Evolutionary conservation across 1,140 invertebrate genomes (phyloP).

Genomic region (Lineus longissimus): DNA sequence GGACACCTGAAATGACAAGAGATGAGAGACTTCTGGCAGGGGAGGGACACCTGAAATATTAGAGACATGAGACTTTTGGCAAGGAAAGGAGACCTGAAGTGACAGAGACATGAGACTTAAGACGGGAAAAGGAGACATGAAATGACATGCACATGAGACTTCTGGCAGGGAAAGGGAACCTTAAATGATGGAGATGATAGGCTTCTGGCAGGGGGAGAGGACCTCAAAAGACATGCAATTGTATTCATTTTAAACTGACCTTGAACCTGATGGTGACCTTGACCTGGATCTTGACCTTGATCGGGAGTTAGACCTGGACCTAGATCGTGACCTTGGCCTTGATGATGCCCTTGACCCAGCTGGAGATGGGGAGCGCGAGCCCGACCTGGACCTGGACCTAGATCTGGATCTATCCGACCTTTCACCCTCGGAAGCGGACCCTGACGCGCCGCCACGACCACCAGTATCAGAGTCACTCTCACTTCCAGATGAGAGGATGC

Average conservation of each 20-base stretch:
- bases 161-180: no score
- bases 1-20: no score
- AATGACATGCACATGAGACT: no score
- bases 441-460: conserved; percentile 32
- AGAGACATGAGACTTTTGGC: no score
- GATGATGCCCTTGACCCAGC: not conserved
- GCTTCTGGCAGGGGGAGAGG: no score
- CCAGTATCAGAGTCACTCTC: conserved; percentile 37
- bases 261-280: conserved; percentile 14
- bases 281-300: not conserved
- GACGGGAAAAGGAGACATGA: no score
- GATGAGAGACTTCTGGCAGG: no score
- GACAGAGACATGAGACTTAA: no score
- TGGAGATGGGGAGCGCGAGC: conserved; percentile 22
- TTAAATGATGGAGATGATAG: no score
- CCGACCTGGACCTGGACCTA: conserved; percentile 16
- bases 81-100: no score
- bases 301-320: not conserved
- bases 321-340: not conserved
- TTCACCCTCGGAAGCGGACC: conserved; percentile 41
- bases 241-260: conserved; percentile 9
- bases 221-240: no score
- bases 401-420: conserved; percentile 25
- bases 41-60: no score
- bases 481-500: conserved; percentile 50